Base-by-base conservation (phyloP, 1,140 invertebrate genomes). In the Drosophila oshimai region DNA sequence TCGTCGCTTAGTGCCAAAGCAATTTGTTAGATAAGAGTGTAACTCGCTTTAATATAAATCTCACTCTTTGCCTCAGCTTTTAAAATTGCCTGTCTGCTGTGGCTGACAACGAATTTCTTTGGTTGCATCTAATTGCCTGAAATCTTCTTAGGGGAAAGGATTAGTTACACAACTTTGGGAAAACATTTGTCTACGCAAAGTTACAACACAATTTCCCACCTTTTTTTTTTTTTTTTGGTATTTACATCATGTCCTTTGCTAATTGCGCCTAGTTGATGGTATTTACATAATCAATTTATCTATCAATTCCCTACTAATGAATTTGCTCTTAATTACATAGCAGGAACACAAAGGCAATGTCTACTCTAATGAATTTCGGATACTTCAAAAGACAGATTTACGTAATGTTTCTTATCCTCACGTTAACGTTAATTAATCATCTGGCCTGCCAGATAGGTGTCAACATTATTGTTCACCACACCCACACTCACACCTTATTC, bases 361-460 rank as follows among this genome's bases (percentile, higher is more conserved):
- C 28, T 13, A 18, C 22, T 9, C 33, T 49, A 64, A 64, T 49
- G 58, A 41, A 49, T 33, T 62, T 49, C 33, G 33, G 26, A 18
- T 31, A 39, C 34, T 17, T 39, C 24, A 65, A 64, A 64, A 22
- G 20, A 31, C 15, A 29, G 4, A 49, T 20, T 39, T 64, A 24
- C 41, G 12, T 13, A 10, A 39, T 46, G 49, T 12, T 20, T n/a
- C 28, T 37, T 24, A 15, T 22, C 18, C 17, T 26, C 18, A 28
- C 29, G 33, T 49, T 33, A 51, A 13, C 31, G 39, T 64, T 73
- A 76, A 86, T 84, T 84, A 86, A 86, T 86, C 65, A 69, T 57
- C 34, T 75, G 44, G 12, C 18, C 15, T 29, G 57, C 6, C 51
- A 41, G 54, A 45, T 53, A 46, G 61, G 44, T 72, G 64, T 70